Evolutionary conservation across 2,888 invertebrate genomes (phyloP), one percentile per base, ranked within the genome.

Genomic region (Epiblema foenella): DNA sequence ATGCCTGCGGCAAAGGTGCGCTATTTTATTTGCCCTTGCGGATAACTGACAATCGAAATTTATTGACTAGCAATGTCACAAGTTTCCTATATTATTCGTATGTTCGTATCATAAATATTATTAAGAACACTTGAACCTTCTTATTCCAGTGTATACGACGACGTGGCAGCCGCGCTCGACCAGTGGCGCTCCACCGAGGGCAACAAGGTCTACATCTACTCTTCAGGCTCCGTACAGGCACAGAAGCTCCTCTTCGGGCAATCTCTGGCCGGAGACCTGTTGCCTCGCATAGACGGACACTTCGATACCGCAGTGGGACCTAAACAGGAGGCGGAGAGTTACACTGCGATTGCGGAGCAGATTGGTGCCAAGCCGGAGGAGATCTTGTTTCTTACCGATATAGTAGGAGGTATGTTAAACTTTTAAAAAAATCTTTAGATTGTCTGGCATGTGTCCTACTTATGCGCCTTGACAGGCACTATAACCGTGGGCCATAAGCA

Each of bases 141-240:
- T 8, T 46, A 77, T 94, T 95, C 62, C 89, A 98, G 98, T 86
- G 95, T 99, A 37, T 99, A 96, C 85, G 95, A 96, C 11, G 99
- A 99, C 89, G 98, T 98, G 0, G 94, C 95, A 0, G 92, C 94
- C 17, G 96, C 96, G 0, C 93, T 99, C 59, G 94, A 96, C 81
- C 90, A 94, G 72, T 97, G 98, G 96, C 94, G 94, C 3, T 92
- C 95, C 4, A 89, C 93, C 15, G 96, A 96, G 12, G 94, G 95
- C 46, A 95, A 95, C 73, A 92, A 91, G 76, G 92, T 99, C 62
- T 98, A 96, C 83, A 96, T 98, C 74, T 99, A 97, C 87, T 99
- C 99, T 0, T 98, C 98, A 33, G 99, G 98, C 59, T 98, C 98
- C 68, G 95, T 98, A 0, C 96, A 97, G 79, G 97, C 98, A 15